Conservation (phyloP, 2,888 invertebrate species). For the Salpingus planirostris region DNA sequence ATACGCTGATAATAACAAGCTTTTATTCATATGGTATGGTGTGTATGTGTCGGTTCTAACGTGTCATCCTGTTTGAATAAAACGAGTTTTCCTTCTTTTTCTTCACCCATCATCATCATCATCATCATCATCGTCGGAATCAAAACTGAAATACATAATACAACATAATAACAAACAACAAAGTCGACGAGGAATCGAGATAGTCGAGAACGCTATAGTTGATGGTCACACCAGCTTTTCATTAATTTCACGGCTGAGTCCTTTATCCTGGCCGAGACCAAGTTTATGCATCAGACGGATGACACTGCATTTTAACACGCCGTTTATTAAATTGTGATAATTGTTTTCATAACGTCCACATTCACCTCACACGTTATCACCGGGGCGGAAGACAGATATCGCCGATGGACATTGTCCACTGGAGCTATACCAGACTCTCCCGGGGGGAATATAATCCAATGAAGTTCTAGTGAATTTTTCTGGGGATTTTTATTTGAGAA, state of each 20-base stretch:
- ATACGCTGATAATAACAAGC: constrained; percentile 15
- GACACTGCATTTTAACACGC: constrained; percentile 22
- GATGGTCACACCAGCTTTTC: no score
- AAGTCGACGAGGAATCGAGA: constrained; percentile 10
- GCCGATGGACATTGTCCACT: no score
- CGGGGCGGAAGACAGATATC: constrained; percentile 26
- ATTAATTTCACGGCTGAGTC: constrained; percentile 13
- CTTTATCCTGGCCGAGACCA: constrained; percentile 10
- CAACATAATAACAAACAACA: constrained; percentile 1
- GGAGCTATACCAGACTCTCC: no score
- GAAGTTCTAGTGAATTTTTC: no score
- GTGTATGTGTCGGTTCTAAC: constrained; percentile 7
- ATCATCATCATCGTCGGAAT: no score
- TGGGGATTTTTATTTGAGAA: no score
- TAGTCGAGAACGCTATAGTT: no score
- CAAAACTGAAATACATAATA: neutral
- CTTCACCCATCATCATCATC: no score
- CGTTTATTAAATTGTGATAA: constrained; percentile 17
- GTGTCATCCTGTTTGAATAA: constrained; percentile 10
- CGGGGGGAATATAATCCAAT: no score
- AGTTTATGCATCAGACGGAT: constrained; percentile 11
- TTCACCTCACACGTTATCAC: constrained; percentile 25
- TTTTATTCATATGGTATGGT: constrained; percentile 10
- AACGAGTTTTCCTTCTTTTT: no score
- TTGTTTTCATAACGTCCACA: constrained; percentile 26